phyloP scores from a whole-genome alignment of 2,888 invertebrate genomes.

The Argyresthia albistria region DNA sequence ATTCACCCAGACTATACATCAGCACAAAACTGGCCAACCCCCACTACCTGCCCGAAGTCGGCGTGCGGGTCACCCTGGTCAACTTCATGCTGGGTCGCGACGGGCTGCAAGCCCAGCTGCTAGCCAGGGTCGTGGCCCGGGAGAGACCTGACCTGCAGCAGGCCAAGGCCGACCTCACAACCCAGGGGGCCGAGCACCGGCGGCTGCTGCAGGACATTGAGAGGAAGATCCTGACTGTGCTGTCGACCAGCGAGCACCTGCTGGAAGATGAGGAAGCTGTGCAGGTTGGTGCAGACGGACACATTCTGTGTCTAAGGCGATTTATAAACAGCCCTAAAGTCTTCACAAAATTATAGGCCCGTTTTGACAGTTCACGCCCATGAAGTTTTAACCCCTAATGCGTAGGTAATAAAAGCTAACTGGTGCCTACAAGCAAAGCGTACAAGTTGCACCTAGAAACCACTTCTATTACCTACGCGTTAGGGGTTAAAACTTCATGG shows the following conservation, averaged over 20 bases:
- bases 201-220: conserved; percentile 90
- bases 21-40: conserved; percentile 95
- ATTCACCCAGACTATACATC: conserved; percentile 82
- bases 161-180: conserved; percentile 88
- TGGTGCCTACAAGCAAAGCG: too few relatives aligned
- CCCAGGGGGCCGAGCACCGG: conserved; percentile 85
- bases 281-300: conserved; percentile 38
- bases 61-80: conserved; percentile 90
- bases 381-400: too few relatives aligned
- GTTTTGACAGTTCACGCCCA: too few relatives aligned
- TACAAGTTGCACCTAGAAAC: too few relatives aligned
- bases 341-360: too few relatives aligned
- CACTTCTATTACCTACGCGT: too few relatives aligned
- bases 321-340: too few relatives aligned
- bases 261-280: conserved; percentile 95
- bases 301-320: too few relatives aligned
- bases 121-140: conserved; percentile 92
- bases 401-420: too few relatives aligned
- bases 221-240: conserved; percentile 84
- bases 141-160: conserved; percentile 94
- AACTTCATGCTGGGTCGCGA: conserved; percentile 94
- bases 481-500: too few relatives aligned
- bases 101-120: conserved; percentile 90
- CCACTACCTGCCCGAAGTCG: conserved; percentile 94
- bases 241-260: conserved; percentile 62